These are phyloP conservation scores for Odontamblyopus lacepedii DNA, from an alignment of 2,797 vertebrate species.

Conservation along the genomic window DNA sequence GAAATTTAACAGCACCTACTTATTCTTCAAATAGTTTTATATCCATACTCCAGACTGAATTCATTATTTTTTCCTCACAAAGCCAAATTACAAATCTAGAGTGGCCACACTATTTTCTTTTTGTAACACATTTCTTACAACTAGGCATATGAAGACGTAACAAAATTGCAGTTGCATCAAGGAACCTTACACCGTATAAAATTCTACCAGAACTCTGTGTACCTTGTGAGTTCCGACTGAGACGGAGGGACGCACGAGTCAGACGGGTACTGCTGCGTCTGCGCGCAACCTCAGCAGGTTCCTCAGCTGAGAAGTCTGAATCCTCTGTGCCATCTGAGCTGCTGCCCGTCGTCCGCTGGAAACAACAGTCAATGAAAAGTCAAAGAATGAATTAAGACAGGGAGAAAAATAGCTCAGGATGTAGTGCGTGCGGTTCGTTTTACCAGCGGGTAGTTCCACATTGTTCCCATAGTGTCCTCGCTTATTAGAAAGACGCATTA, in stretches of 20 bases:
- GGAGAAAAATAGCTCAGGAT: neutral
- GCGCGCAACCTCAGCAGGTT: constrained; percentile 81
- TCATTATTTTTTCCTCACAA: too few relatives aligned
- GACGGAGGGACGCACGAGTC: constrained; percentile 89
- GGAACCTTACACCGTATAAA: neutral
- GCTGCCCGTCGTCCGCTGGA: constrained; percentile 90
- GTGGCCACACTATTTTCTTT: neutral
- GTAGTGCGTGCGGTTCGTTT: neutral
- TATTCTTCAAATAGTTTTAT: too few relatives aligned
- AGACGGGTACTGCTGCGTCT: constrained; percentile 85
- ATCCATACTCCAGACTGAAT: too few relatives aligned
- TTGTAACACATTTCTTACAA: neutral
- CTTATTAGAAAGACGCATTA: constrained; percentile 3
- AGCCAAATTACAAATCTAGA: too few relatives aligned
- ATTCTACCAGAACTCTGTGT: constrained; percentile 17
- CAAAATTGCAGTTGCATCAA: neutral
- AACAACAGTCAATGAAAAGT: neutral
- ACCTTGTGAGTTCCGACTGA: constrained; percentile 95
- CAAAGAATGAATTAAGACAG: too few relatives aligned
- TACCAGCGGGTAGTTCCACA: constrained; percentile 61
- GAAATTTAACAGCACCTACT: too few relatives aligned
- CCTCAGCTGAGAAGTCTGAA: constrained; percentile 95
- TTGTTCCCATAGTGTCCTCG: constrained; percentile 53
- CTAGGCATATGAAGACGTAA: neutral
- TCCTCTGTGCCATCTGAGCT: constrained; percentile 98